A percentile compares a stretch with the other conserved stretches of the same genome.
These are phyloP conservation scores for Gordius sp. DNA, from an alignment of 2,888 invertebrate genomes.

Conservation along the genomic window DNA sequence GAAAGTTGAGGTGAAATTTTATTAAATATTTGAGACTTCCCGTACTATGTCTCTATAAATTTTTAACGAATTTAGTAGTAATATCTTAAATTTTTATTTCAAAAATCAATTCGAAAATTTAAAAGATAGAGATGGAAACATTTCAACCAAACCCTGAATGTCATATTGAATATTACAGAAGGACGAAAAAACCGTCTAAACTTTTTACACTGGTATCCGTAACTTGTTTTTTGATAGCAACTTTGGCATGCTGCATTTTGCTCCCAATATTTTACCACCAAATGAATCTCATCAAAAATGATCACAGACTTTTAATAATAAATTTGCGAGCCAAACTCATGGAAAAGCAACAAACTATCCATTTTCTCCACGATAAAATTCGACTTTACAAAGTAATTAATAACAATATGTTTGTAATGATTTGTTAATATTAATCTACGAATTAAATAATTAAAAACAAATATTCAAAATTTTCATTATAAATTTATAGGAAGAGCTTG, in stretches of 20 bases:
- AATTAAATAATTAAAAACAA: not conserved
- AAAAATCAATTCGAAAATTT: too few species aligned
- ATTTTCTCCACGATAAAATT: constrained; percentile 1
- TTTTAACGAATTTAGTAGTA: too few species aligned
- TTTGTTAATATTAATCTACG: not conserved
- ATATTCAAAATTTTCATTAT: not conserved
- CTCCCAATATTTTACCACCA: not conserved
- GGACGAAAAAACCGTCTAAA: not conserved
- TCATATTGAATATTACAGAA: too few species aligned
- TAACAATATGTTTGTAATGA: not conserved
- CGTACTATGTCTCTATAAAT: too few species aligned
- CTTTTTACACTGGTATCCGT: not conserved
- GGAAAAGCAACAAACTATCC: not conserved
- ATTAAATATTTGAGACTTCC: too few species aligned
- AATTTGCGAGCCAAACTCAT: not conserved
- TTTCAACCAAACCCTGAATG: too few species aligned
- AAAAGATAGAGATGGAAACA: too few species aligned
- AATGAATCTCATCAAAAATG: not conserved
- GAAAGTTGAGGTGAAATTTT: too few species aligned
- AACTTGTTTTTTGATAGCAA: not conserved
- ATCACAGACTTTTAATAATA: not conserved
- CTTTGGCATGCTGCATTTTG: not conserved
- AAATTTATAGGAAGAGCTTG: not conserved
- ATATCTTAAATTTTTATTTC: too few species aligned
- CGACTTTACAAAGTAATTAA: not conserved